Percentiles rank a stretch among this genome's conserved stretches.
Evolutionary conservation across 23 tunicate genomes (phyloP).

Genomic region (Phallusia fumigata): DNA sequence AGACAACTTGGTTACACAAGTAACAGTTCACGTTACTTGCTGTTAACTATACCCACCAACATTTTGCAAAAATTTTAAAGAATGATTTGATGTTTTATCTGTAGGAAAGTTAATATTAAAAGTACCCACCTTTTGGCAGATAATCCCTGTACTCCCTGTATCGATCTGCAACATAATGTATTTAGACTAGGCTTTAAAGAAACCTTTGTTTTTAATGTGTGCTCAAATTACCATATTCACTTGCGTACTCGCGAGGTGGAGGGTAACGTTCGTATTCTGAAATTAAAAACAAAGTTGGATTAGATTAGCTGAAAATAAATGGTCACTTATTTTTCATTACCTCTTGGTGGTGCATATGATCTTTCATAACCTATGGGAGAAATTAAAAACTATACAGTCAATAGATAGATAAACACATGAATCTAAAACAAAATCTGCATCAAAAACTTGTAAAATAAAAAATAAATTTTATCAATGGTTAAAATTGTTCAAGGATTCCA

Average conservation of each 20-base stretch:
- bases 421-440: no score
- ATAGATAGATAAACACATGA: no score
- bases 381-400: no score
- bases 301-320: neutral
- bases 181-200: neutral
- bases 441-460: no score
- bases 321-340: neutral
- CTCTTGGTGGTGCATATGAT: constrained; percentile 23
- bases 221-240: constrained; percentile 61
- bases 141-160: constrained; percentile 82
- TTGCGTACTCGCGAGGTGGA: constrained; percentile 63
- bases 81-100: no score
- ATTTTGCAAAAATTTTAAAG: no score
- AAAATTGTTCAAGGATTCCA: no score
- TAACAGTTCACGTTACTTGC: no score
- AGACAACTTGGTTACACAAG: no score
- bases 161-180: constrained; percentile 57
- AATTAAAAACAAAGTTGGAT: neutral
- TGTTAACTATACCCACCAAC: no score
- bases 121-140: constrained; percentile 17
- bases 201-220: neutral
- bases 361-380: neutral
- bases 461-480: no score
- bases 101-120: no score
- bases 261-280: constrained; percentile 75